These are phyloP conservation scores for Eupristina koningsbergeri DNA, from an alignment of 1,140 invertebrate genomes.

Conservation along the genomic window DNA sequence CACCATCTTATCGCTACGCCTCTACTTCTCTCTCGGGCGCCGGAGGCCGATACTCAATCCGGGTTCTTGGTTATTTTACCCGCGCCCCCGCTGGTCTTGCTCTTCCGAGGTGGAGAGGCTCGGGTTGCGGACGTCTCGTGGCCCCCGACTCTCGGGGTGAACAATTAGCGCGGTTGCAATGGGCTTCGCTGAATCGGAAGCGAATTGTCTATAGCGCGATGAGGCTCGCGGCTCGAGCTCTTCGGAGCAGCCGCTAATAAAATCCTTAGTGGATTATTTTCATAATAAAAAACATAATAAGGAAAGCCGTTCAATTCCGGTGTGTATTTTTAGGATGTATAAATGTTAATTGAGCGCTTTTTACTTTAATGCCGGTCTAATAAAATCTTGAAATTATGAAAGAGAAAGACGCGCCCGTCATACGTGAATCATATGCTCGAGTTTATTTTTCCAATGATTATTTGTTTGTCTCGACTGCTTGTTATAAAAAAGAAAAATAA, in stretches of 20 bases:
- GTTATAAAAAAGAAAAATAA: conserved; percentile 25
- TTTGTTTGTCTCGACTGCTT: neutral
- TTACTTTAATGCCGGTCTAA: neutral
- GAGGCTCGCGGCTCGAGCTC: neutral
- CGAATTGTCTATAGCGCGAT: neutral
- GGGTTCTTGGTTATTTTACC: neutral
- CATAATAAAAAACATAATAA: neutral
- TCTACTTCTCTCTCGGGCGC: neutral
- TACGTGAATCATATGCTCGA: neutral
- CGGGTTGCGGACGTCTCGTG: neutral
- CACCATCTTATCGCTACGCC: neutral
- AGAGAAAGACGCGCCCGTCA: neutral
- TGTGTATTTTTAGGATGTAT: neutral
- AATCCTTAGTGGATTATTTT: neutral
- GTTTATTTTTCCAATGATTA: neutral
- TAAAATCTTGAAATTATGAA: neutral
- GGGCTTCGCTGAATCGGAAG: neutral
- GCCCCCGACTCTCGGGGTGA: neutral
- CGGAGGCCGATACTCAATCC: neutral
- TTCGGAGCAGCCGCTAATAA: no score
- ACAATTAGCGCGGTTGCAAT: neutral
- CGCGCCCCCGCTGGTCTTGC: no score
- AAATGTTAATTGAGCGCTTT: neutral
- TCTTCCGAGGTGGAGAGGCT: no score
- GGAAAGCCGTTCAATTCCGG: neutral